Base-by-base conservation (phyloP, 2,113 vertebrate species). In the Sebastes schlegelii region DNA sequence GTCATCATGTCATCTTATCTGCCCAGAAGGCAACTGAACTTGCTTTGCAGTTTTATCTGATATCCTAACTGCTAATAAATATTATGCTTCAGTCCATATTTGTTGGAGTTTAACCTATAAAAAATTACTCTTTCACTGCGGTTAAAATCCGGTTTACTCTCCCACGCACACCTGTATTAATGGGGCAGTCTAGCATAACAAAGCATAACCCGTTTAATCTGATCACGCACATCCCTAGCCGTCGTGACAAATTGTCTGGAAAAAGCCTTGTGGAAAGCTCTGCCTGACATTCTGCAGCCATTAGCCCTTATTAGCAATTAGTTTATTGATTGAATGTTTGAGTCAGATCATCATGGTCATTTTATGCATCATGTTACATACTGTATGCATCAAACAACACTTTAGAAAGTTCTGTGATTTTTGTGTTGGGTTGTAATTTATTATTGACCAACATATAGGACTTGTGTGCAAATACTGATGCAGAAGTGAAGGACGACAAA, bases 41-140 rank as follows among this genome's bases (percentile, higher is more conserved):
- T 46, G 34, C 48, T 81, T 71, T 82, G 42, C 48, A 55, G 26
- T 23, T 78, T 21, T 23, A 48, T 54, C 13, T 11, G 42, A 43
- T 61, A 34, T 34, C 34, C 34, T 34, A 34, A 34, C 34, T 34
- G 34, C 34, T 34, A 34, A 34, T 34, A 34, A 34, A 34, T 34
- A 34, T 34, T 34, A 34, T 34, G 34, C 34, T 34, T 34, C 34
- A 34, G 34, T 34, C 34, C 34, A 34, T 34, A 34, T 34, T 34
- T 34, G 34, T 34, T 34, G 34, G 34, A 34, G 34, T 34, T 34
- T 34, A 34, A 34, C 34, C 34, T 34, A 34, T 34, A 34, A 34
- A 34, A 34, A 34, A 34, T 34, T 34, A 34, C 34, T 34, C 34
- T 34, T 34, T 34, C 34, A 34, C 34, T 34, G 34, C 34, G 34